Percentiles rank a stretch among this genome's conserved stretches.
Conservation (phyloP, 1,140 invertebrate species). For the Mycetomoellerius zeteki region DNA sequence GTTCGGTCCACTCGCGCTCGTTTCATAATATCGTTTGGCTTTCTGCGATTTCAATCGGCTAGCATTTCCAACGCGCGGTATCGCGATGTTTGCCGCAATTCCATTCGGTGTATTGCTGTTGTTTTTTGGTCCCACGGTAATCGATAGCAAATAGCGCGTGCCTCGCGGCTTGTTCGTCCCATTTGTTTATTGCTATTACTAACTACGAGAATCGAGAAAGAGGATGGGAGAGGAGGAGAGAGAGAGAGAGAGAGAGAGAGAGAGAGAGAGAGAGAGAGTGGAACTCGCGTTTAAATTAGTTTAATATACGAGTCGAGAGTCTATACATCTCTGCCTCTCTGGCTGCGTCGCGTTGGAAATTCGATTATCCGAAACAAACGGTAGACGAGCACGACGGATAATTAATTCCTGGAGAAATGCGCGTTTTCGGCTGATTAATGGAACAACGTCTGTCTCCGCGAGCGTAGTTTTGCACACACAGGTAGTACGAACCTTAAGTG, state of each 20-base stretch:
- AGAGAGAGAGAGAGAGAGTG: not conserved
- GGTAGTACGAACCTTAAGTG: not conserved
- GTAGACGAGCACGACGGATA: slow-evolving; percentile 45
- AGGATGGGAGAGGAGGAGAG: not conserved
- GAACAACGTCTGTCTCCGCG: slow-evolving; percentile 30
- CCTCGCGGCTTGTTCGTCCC: slow-evolving; percentile 48
- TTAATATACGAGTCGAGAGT: slow-evolving; percentile 40
- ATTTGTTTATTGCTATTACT: slow-evolving; percentile 56
- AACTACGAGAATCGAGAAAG: slow-evolving; percentile 11
- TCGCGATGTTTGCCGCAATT: slow-evolving; percentile 55
- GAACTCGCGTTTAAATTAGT: slow-evolving; percentile 52
- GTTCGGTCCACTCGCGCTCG: slow-evolving; percentile 8
- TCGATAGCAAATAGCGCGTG: slow-evolving; percentile 61
- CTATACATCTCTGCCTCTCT: slow-evolving; percentile 8
- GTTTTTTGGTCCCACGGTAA: slow-evolving; percentile 39
- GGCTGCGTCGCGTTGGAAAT: slow-evolving; percentile 22
- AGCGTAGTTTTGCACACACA: not conserved
- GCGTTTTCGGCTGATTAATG: slow-evolving; percentile 49
- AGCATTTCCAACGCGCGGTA: slow-evolving; percentile 28
- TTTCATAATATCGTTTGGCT: slow-evolving; percentile 66
- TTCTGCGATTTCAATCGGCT: slow-evolving; percentile 58
- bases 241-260: slow-evolving; percentile 3
- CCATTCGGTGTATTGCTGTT: slow-evolving; percentile 25
- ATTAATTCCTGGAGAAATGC: slow-evolving; percentile 47
- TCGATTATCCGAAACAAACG: slow-evolving; percentile 60